These are phyloP conservation scores for Willisornis vidua DNA, from an alignment of 2,113 vertebrate species.

Conservation along the genomic window DNA sequence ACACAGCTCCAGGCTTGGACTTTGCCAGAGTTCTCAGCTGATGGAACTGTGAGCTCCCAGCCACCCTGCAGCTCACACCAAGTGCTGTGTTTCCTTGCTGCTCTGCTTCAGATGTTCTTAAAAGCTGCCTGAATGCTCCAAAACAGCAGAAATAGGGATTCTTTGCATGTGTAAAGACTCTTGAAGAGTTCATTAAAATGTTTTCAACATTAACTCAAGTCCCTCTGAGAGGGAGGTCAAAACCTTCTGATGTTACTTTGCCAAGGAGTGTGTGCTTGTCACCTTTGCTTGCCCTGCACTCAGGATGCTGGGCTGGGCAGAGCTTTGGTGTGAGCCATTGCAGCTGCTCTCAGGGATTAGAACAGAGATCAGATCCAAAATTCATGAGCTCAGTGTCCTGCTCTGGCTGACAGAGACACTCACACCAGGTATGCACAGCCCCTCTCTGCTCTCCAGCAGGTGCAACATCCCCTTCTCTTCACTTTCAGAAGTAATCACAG, in stretches of 20 bases:
- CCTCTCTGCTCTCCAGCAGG: neutral
- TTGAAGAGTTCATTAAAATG: neutral
- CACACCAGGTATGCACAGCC: neutral
- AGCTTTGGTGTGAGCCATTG: neutral
- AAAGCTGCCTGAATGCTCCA: neutral
- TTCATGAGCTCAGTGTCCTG: neutral
- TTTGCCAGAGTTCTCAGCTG: neutral
- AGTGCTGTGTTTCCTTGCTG: accelerated
- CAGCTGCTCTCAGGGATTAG: neutral
- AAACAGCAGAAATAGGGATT: neutral
- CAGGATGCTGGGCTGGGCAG: neutral
- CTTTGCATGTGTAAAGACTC: neutral
- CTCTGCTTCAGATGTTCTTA: neutral
- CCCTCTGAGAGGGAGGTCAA: neutral
- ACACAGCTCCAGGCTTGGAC: neutral
- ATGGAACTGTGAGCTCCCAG: neutral
- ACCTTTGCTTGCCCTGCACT: neutral
- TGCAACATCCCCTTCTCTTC: neutral
- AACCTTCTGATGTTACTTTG: neutral
- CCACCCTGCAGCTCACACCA: neutral
- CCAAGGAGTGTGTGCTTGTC: neutral
- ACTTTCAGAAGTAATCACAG: neutral
- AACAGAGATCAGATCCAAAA: neutral
- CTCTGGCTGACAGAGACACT: neutral
- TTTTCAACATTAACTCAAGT: neutral